These are phyloP conservation scores for Ophioninae sp. DNA, from an alignment of 2,888 invertebrate species.

Conservation along the genomic window DNA sequence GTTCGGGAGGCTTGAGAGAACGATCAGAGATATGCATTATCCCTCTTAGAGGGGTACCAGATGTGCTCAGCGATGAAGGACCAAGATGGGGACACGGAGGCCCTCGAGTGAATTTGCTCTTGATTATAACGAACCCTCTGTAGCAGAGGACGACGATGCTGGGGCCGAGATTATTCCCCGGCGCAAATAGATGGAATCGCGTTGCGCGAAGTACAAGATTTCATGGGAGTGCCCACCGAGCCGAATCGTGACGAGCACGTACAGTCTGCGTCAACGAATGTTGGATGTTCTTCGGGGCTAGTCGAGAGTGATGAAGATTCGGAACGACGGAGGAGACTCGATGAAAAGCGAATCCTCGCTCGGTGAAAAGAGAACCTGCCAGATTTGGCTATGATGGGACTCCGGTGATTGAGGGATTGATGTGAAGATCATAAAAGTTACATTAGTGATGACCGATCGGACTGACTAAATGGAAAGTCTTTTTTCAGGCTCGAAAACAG, in stretches of 20 bases:
- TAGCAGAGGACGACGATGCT: slow-evolving; percentile 2
- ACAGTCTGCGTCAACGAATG: slow-evolving; percentile 14
- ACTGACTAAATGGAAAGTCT: too few relatives aligned
- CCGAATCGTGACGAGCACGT: slow-evolving; percentile 39
- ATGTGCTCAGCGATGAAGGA: neutral
- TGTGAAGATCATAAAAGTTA: neutral
- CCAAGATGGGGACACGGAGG: neutral
- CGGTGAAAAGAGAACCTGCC: neutral
- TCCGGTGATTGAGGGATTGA: neutral
- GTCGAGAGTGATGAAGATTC: slow-evolving; percentile 20
- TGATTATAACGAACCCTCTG: slow-evolving; percentile 59
- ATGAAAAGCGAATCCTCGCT: neutral
- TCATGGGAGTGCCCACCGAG: slow-evolving; percentile 35
- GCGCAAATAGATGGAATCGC: slow-evolving; percentile 57
- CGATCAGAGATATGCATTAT: slow-evolving; percentile 60
- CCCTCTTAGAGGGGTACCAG: neutral
- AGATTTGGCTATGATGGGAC: neutral
- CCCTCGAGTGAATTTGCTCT: slow-evolving; percentile 55
- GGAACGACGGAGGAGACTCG: slow-evolving; percentile 7
- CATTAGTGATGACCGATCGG: neutral
- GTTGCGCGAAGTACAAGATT: slow-evolving; percentile 59
- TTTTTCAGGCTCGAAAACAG: too few relatives aligned
- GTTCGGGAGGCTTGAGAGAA: slow-evolving; percentile 8
- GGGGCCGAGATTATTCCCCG: slow-evolving; percentile 57
- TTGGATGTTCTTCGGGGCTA: slow-evolving; percentile 12